These are phyloP conservation scores for Telenomus remus DNA, from an alignment of 1,140 invertebrate genomes.

Conservation along the genomic window DNA sequence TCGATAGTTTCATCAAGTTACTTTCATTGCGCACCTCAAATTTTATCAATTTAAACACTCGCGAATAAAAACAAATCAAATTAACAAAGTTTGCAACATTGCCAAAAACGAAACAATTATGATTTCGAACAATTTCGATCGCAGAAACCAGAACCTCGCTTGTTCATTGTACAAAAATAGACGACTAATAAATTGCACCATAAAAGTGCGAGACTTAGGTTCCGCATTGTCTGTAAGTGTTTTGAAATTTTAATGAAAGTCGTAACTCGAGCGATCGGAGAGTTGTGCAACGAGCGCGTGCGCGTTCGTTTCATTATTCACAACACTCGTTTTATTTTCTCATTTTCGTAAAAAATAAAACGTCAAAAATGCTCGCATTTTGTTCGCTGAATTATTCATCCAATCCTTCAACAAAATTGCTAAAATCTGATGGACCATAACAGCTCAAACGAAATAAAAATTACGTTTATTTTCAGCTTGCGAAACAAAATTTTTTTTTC, in stretches of 20 bases:
- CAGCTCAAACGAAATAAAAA: no score
- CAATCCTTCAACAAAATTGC: no score
- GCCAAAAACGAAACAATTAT: constrained; percentile 5
- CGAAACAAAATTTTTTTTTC: no score
- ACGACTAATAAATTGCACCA: constrained; percentile 39
- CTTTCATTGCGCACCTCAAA: no score
- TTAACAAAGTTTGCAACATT: background rate
- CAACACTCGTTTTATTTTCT: constrained; percentile 9
- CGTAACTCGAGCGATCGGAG: constrained; percentile 39
- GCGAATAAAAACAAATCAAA: no score
- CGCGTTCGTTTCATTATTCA: constrained; percentile 34
- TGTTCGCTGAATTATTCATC: constrained; percentile 1
- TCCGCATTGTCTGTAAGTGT: constrained; percentile 40
- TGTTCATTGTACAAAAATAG: constrained; percentile 50
- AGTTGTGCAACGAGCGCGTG: constrained; percentile 27
- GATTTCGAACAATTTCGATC: constrained; percentile 25
- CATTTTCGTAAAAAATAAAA: constrained; percentile 17
- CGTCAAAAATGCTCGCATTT: constrained; percentile 28
- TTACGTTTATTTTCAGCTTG: no score
- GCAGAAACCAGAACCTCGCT: constrained; percentile 22
- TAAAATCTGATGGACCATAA: no score
- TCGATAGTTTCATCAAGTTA: no score
- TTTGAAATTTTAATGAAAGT: constrained; percentile 53
- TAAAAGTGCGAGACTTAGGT: constrained; percentile 37
- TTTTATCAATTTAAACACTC: no score